A percentile compares a stretch with the other conserved stretches of the same genome.
Conservation (phyloP, 2,888 invertebrate genomes). For the Fragum fragum region DNA sequence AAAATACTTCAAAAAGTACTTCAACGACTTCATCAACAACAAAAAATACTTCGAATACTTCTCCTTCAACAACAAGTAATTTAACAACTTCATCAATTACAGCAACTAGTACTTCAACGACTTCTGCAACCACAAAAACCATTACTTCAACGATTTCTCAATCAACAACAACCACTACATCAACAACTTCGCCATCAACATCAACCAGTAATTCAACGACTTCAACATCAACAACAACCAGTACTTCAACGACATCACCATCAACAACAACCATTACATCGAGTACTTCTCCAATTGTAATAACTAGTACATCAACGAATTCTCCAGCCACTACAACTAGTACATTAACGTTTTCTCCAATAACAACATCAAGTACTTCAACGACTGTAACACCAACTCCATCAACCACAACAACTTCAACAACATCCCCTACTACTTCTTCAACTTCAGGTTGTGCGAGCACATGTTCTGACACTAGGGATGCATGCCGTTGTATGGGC, state of each 20-base stretch:
- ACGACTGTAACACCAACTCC: neutral
- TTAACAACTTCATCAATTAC: neutral
- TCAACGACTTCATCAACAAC: conserved; percentile 22
- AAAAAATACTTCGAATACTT: neutral
- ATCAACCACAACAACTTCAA: neutral
- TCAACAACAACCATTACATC: neutral
- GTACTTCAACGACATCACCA: neutral
- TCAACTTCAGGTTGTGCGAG: too few relatives aligned
- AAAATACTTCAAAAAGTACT: neutral
- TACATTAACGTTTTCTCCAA: neutral
- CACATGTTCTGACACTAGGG: neutral
- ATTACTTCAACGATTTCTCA: neutral
- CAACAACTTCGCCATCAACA: neutral
- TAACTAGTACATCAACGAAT: conserved; percentile 23
- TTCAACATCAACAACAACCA: neutral
- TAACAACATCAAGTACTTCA: neutral
- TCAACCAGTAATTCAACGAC: neutral
- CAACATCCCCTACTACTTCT: neutral
- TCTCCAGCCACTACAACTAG: neutral
- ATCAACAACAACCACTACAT: neutral
- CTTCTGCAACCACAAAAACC: neutral
- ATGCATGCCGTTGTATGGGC: neutral
- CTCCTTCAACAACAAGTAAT: conserved; percentile 8
- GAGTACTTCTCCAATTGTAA: neutral
- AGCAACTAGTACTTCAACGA: neutral